A percentile compares a stretch with the other conserved stretches of the same genome.
Conservation (phyloP, 2,888 invertebrate species). For the Cheilosia pagana region DNA sequence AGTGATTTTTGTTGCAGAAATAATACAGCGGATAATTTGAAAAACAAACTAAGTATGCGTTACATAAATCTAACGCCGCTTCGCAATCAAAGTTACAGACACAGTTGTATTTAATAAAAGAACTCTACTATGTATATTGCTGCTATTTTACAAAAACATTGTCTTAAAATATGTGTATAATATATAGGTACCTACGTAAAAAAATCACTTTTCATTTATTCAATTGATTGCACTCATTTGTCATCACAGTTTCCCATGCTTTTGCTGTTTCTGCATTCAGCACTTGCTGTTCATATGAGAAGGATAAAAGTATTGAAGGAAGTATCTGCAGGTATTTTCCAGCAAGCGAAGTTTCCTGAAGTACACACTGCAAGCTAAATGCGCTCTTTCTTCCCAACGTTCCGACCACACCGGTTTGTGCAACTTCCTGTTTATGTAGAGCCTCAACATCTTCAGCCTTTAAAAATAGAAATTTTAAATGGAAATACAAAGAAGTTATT, state of each 20-base stretch:
- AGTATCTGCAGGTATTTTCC: slow-evolving; percentile 86
- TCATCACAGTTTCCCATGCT: slow-evolving; percentile 76
- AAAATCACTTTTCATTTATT: slow-evolving; percentile 54
- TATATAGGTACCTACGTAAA: neutral
- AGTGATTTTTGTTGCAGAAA: too few relatives aligned
- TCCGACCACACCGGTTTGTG: slow-evolving; percentile 86
- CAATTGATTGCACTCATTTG: slow-evolving; percentile 74
- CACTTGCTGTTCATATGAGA: slow-evolving; percentile 83
- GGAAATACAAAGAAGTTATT: neutral
- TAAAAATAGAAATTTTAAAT: slow-evolving; percentile 4
- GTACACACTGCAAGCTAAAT: slow-evolving; percentile 86
- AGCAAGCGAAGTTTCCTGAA: slow-evolving; percentile 87
- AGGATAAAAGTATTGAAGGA: slow-evolving; percentile 85
- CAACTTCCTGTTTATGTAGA: slow-evolving; percentile 86
- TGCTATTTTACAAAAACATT: slow-evolving; percentile 11
- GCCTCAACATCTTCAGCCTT: slow-evolving; percentile 86
- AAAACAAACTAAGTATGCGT: too few relatives aligned
- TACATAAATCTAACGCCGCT: too few relatives aligned
- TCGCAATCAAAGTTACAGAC: too few relatives aligned
- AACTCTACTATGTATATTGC: too few relatives aligned
- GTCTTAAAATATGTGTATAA: slow-evolving; percentile 14
- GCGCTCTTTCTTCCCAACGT: slow-evolving; percentile 86
- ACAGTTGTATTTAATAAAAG: too few relatives aligned
- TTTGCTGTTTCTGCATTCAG: slow-evolving; percentile 72
- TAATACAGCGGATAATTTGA: too few relatives aligned